Conservation (phyloP, 2,888 invertebrate species). For the Drosophila nigricruria region DNA sequence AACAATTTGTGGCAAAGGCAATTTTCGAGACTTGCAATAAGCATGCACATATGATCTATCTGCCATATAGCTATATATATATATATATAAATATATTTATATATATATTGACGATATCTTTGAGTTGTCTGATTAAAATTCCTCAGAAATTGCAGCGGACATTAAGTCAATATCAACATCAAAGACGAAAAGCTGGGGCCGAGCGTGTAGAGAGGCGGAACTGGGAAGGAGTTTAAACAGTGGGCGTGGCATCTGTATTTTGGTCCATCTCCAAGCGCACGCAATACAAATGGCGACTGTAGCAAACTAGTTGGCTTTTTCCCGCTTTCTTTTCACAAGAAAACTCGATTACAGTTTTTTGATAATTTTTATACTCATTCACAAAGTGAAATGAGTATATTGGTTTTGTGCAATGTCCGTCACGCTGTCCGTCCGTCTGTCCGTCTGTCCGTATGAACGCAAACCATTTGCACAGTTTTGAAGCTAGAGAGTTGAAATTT, state of each 20-base stretch:
- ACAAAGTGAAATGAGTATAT: too few species aligned
- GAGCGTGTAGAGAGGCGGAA: not conserved
- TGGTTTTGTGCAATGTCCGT: too few species aligned
- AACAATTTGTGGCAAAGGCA: constrained; percentile 69
- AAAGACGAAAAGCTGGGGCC: not conserved
- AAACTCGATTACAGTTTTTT: constrained; percentile 2
- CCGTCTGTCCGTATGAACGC: too few species aligned
- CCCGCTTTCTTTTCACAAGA: constrained; percentile 31
- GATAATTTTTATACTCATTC: too few species aligned
- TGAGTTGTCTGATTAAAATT: constrained; percentile 57
- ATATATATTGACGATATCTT: constrained; percentile 18
- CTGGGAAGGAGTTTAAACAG: not conserved
- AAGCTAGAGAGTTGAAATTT: too few species aligned
- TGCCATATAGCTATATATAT: constrained; percentile 24
- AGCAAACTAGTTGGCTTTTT: constrained; percentile 32
- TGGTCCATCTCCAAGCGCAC: constrained; percentile 11
- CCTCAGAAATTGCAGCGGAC: constrained; percentile 48
- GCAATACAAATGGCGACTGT: constrained; percentile 32
- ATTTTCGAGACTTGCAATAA: constrained; percentile 55
- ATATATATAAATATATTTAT: constrained; percentile 9
- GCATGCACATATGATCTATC: constrained; percentile 56
- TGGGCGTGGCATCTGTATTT: not conserved
- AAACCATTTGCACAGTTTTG: too few species aligned
- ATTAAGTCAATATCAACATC: constrained; percentile 9
- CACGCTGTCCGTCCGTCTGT: too few species aligned